Percentiles rank a stretch among this genome's conserved stretches.
Conservation (phyloP, 2,113 vertebrate genomes). For the Hemibagrus wyckioides region DNA sequence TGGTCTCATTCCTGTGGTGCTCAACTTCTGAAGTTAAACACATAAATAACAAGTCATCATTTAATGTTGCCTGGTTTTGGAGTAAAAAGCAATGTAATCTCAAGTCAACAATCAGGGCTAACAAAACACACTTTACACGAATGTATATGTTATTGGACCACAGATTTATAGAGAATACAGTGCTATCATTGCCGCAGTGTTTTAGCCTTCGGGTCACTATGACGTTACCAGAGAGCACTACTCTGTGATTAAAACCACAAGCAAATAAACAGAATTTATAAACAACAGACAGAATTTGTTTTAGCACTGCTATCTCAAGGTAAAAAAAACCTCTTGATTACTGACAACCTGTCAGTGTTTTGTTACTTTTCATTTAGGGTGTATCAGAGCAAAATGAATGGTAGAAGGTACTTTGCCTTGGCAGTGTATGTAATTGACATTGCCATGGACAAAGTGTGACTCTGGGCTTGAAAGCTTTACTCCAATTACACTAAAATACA, state of each 20-base stretch:
- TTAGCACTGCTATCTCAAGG: not conserved
- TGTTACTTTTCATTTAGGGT: not conserved
- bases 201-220: not conserved
- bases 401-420: not conserved
- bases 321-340: not conserved
- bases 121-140: slow-evolving; percentile 1
- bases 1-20: not conserved
- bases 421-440: not conserved
- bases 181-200: not conserved
- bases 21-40: not conserved
- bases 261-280: not conserved
- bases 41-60: not conserved
- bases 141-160: not conserved
- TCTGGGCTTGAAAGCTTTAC: not conserved
- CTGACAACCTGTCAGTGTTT: not conserved
- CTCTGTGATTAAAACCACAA: not conserved
- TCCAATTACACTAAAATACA: not conserved
- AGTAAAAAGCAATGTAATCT: not conserved
- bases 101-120: not conserved
- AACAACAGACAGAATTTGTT: not conserved
- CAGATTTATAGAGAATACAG: not conserved
- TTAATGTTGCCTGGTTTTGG: not conserved
- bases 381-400: not conserved
- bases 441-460: not conserved
- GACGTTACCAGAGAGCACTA: not conserved